phyloP scores from a whole-genome alignment of 2,888 invertebrate species.

The Acrobasis consociella region DNA sequence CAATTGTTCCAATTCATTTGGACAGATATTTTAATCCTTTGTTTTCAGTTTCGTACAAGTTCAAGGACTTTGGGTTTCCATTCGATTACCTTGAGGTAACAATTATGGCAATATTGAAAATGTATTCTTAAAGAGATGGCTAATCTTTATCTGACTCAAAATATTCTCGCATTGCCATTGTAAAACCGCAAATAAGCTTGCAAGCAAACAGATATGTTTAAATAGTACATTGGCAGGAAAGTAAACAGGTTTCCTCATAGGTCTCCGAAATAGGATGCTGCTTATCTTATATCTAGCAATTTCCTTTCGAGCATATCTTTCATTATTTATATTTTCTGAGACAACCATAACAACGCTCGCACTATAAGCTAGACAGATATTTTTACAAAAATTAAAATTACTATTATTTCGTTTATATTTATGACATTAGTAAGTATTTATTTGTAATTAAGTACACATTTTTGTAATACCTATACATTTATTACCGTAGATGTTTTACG shows the following conservation, averaged over 20 bases:
- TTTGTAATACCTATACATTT: too few relatives aligned
- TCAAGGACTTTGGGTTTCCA: conserved; percentile 11
- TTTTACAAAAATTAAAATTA: too few relatives aligned
- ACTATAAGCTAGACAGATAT: not conserved
- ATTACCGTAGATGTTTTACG: too few relatives aligned
- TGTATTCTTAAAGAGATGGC: not conserved
- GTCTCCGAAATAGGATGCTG: not conserved
- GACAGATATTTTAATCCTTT: conserved; percentile 5
- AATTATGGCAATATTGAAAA: not conserved
- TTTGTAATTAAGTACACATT: too few relatives aligned
- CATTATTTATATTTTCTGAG: not conserved
- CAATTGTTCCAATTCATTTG: conserved; percentile 3
- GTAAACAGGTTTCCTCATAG: too few relatives aligned
- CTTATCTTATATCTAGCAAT: not conserved
- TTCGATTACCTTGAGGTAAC: not conserved
- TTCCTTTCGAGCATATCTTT: not conserved
- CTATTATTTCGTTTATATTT: too few relatives aligned
- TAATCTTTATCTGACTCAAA: too few relatives aligned
- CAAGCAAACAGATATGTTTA: too few relatives aligned
- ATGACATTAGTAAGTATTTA: too few relatives aligned
- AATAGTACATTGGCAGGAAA: too few relatives aligned
- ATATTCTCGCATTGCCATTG: too few relatives aligned
- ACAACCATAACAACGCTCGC: not conserved
- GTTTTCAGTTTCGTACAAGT: conserved; percentile 9
- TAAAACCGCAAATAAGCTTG: too few relatives aligned